These are phyloP conservation scores for Anthopleura xanthogrammica DNA, from an alignment of 92 coral and sea anemone species.

Conservation along the genomic window DNA sequence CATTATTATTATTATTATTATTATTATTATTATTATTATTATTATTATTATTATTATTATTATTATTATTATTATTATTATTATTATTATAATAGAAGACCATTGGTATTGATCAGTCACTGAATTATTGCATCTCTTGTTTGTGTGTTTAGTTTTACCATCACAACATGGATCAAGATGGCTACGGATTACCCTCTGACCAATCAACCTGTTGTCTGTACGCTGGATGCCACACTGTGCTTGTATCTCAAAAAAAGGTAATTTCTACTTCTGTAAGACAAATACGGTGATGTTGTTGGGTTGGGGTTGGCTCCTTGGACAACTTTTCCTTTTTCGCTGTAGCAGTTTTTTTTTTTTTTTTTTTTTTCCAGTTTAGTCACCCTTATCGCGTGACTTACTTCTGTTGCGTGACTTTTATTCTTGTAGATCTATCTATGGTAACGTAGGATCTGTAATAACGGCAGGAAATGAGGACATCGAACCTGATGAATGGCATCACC, in stretches of 20 bases:
- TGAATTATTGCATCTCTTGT: too few relatives aligned
- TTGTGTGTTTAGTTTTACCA: conserved; percentile 65
- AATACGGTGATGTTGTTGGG: background rate
- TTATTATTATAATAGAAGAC: too few relatives aligned
- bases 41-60: too few relatives aligned
- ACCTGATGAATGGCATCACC: conserved; percentile 96
- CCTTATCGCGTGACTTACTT: background rate
- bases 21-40: too few relatives aligned
- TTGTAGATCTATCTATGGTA: conserved; percentile 72
- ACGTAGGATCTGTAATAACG: conserved; percentile 62
- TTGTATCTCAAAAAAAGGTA: conserved; percentile 85
- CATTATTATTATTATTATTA: too few relatives aligned
- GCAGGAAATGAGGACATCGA: conserved; percentile 71
- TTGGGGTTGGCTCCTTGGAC: background rate
- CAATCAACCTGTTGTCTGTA: conserved; percentile 86
- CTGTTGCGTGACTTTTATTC: background rate
- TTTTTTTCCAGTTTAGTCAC: background rate
- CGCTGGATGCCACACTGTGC: conserved; percentile 75
- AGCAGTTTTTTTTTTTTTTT: background rate
- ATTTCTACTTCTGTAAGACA: background rate
- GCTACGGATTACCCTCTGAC: conserved; percentile 57
- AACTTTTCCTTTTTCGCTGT: background rate
- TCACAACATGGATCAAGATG: conserved; percentile 94
- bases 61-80: too few relatives aligned
- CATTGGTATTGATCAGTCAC: too few relatives aligned